These are phyloP conservation scores for Drosophila pseudoananassae DNA, from an alignment of 1,140 invertebrate genomes.

Conservation along the genomic window DNA sequence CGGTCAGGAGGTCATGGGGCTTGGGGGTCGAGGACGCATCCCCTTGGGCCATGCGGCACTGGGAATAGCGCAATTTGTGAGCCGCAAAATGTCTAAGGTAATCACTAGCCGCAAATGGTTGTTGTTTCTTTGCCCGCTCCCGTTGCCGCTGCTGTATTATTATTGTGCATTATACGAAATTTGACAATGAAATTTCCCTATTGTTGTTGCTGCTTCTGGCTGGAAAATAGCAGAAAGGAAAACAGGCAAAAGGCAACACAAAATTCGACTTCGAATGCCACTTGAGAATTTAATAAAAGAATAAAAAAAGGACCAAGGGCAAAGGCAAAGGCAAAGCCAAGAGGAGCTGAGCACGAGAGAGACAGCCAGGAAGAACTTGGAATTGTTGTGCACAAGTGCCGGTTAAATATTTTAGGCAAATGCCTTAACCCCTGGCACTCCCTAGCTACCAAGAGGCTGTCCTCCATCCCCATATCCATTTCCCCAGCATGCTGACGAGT, in stretches of 20 bases:
- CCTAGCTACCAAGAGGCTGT: neutral
- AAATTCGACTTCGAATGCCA: slow-evolving; percentile 74
- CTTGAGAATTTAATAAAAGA: slow-evolving; percentile 79
- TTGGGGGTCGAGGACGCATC: slow-evolving; percentile 27
- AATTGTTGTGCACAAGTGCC: slow-evolving; percentile 78
- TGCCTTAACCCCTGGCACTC: slow-evolving; percentile 23
- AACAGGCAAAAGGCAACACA: slow-evolving; percentile 32
- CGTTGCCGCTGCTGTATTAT: slow-evolving; percentile 54
- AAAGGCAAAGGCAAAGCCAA: slow-evolving; percentile 7
- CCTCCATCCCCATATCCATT: neutral
- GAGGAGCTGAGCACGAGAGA: neutral
- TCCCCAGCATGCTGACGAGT: slow-evolving; percentile 38
- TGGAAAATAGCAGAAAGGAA: slow-evolving; percentile 63
- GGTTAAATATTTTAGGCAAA: slow-evolving; percentile 81
- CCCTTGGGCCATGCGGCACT: slow-evolving; percentile 62
- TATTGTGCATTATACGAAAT: slow-evolving; percentile 81
- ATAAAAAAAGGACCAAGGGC: slow-evolving; percentile 33
- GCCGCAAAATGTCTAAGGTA: slow-evolving; percentile 78
- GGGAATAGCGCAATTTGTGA: slow-evolving; percentile 71
- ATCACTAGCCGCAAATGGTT: slow-evolving; percentile 79
- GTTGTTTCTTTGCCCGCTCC: slow-evolving; percentile 48
- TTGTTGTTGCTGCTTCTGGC: slow-evolving; percentile 37
- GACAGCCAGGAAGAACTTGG: slow-evolving; percentile 45
- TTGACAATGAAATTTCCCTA: slow-evolving; percentile 73
- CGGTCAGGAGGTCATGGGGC: neutral